Conservation (phyloP, 2,888 invertebrate genomes). For the Archips crataeganus region DNA sequence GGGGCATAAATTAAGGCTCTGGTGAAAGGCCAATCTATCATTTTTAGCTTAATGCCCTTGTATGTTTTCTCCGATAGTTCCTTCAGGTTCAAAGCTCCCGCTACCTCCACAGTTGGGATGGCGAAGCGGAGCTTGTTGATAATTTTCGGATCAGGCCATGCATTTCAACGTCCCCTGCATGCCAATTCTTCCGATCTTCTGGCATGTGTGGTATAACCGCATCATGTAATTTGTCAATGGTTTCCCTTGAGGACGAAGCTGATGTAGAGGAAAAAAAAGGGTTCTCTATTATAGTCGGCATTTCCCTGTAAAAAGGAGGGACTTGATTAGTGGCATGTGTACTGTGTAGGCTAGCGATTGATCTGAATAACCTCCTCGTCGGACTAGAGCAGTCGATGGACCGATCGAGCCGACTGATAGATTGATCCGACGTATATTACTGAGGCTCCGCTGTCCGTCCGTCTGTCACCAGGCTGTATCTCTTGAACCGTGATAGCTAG, state of each 20-base stretch:
- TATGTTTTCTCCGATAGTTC: conserved; percentile 4
- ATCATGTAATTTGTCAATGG: neutral
- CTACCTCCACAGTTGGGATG: too few relatives aligned
- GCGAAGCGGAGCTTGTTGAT: neutral
- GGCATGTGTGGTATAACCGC: neutral
- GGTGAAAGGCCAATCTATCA: conserved; percentile 5
- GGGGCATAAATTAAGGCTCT: neutral
- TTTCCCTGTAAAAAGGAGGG: neutral
- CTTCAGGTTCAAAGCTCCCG: too few relatives aligned
- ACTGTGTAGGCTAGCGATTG: too few relatives aligned
- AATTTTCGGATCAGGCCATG: neutral
- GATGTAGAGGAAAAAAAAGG: neutral
- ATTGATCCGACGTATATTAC: too few relatives aligned
- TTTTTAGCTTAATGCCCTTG: conserved; percentile 3
- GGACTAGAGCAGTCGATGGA: too few relatives aligned
- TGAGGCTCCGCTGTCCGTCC: too few relatives aligned
- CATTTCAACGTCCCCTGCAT: neutral
- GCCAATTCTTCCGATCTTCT: conserved; percentile 1
- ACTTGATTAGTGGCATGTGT: too few relatives aligned
- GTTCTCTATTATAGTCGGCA: neutral
- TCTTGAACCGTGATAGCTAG: too few relatives aligned
- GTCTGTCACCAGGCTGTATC: too few relatives aligned
- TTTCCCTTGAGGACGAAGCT: neutral
- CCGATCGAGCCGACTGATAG: too few relatives aligned
- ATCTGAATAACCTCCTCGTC: too few relatives aligned